Evolutionary conservation across 2,113 vertebrate genomes (phyloP), one percentile per base, ranked within the genome.

Genomic region (Alectura lathami): DNA sequence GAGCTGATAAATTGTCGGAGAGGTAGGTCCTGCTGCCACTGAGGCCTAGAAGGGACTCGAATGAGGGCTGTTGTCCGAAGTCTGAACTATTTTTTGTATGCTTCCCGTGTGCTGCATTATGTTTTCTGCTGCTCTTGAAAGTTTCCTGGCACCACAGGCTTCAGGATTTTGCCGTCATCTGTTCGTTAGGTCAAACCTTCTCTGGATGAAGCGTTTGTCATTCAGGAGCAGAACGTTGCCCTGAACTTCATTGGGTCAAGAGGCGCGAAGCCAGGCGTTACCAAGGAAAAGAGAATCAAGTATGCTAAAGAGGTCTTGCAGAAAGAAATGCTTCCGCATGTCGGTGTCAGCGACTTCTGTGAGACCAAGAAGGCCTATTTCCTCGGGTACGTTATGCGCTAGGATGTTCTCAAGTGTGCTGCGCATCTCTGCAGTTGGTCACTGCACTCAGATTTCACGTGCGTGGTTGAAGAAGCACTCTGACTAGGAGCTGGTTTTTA

Each of bases 331-430:
- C 98, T 99, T 54, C 99, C 99, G 0, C 99, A 99, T 12, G 99
- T 99, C 38, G 99, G 99, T 23, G 99, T 99, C 96, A 99, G 99
- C 86, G 99, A 99, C 97, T 99, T 99, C 97, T 99, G 99, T 95
- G 99, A 99, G 97, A 99, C 99, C 62, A 99, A 99, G 97, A 99
- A 99, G 96, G 99, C 99, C 13, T 99, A 99, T 97, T 99, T 99
- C 96, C 92, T 99, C 38, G 99, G 99, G 99, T 99, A 97, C 47
- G 98, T 97, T 85, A n/a, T n/a, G n/a, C n/a, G 60, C 20, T 88
- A n/a, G n/a, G n/a, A n/a, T 59, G 93, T 70, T 87, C 60, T 85
- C 72, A 66, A 67, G n/a, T 86, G 69, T 32, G 77, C 62, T 94
- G 34, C 38, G n/a, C 38, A 18, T 5, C 32, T 32, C 7, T 91